phyloP scores from a whole-genome alignment of 2,797 vertebrate genomes.

The Perodicticus potto region DNA sequence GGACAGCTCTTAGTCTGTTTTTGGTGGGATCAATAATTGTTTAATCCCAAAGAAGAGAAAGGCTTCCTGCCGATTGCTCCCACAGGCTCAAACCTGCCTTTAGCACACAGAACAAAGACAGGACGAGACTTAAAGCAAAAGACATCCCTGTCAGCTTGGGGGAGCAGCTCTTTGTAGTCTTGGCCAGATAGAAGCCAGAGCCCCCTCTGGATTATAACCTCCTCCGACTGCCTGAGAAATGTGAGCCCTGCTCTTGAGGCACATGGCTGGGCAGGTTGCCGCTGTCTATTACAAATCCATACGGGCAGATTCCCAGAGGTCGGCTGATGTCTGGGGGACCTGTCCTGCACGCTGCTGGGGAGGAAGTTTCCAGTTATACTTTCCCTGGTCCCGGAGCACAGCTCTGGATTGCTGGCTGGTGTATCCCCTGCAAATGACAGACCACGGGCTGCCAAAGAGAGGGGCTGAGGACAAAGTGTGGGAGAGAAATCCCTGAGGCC shows the following conservation, averaged over 20 bases:
- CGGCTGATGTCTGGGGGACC: background rate
- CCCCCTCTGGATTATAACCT: background rate
- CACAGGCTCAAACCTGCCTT: background rate
- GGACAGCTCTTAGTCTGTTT: background rate
- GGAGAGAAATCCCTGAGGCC: conserved; percentile 51
- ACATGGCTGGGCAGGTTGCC: background rate
- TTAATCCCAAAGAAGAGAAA: background rate
- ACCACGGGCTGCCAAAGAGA: conserved; percentile 29
- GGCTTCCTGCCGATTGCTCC: background rate
- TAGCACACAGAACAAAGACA: background rate
- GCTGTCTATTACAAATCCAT: rapidly evolving
- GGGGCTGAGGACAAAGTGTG: conserved; percentile 38
- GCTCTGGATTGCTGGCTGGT: background rate
- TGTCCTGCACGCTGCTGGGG: background rate
- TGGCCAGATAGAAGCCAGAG: background rate
- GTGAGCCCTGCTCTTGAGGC: background rate
- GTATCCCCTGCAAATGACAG: conserved; percentile 28
- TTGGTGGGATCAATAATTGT: background rate
- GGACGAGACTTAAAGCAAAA: background rate
- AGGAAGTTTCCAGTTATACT: background rate
- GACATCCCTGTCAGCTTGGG: background rate
- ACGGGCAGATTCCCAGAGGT: background rate
- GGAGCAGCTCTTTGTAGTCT: background rate
- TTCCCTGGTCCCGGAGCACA: background rate
- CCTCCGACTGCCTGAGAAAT: background rate